Evolutionary conservation across 2,888 invertebrate species (phyloP).

Genomic region (Chromoteleia sp.): DNA sequence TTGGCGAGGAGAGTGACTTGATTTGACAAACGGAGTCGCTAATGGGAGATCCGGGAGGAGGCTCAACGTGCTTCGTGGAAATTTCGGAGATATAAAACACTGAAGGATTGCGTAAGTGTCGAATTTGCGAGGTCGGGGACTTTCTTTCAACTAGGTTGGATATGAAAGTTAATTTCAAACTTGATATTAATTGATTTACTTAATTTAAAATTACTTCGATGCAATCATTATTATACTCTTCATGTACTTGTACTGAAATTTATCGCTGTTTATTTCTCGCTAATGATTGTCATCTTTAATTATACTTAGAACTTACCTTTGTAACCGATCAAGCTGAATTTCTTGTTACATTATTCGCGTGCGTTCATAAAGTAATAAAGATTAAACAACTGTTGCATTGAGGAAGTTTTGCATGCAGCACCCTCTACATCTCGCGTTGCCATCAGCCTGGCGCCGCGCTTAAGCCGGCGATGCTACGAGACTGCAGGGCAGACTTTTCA

Average conservation of each 20-base stretch:
- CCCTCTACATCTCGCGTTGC: slow-evolving; percentile 33
- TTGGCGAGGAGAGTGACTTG: slow-evolving; percentile 1
- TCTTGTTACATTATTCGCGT: slow-evolving; percentile 11
- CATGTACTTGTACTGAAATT: no score
- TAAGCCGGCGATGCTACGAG: slow-evolving; percentile 35
- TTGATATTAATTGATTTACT: no score
- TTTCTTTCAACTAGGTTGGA: no score
- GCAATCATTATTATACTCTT: no score
- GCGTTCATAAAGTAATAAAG: slow-evolving; percentile 35
- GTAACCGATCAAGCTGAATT: slow-evolving; percentile 3
- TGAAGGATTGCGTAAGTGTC: not conserved
- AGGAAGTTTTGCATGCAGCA: slow-evolving; percentile 35
- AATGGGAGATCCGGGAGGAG: slow-evolving; percentile 6
- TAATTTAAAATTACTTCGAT: no score
- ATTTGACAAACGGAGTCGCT: slow-evolving; percentile 20
- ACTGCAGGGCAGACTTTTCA: slow-evolving; percentile 71
- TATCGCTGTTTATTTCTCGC: no score
- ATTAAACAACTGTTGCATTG: slow-evolving; percentile 62
- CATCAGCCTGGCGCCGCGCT: slow-evolving; percentile 53
- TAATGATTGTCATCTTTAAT: not conserved
- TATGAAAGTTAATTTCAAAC: no score
- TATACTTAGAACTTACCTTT: not conserved
- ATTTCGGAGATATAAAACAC: not conserved
- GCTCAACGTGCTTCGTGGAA: not conserved
- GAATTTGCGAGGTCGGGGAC: no score